Conservation (phyloP, 2,113 vertebrate species). For the Leucopternis melanops region DNA sequence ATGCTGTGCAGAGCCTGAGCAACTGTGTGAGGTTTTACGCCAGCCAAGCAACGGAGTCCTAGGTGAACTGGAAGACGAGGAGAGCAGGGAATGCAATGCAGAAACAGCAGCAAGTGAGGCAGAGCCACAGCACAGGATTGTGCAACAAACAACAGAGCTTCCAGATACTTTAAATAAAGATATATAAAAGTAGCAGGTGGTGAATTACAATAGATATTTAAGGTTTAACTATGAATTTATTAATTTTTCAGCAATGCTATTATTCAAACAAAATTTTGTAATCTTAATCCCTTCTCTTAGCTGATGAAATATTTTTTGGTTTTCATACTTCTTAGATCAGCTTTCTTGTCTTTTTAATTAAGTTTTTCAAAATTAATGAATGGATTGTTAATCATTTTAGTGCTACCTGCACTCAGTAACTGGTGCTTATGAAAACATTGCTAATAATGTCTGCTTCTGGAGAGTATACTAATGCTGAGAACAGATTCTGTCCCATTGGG, state of each 20-base stretch:
- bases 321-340: not conserved
- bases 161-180: not conserved
- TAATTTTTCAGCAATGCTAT: not conserved
- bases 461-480: not conserved
- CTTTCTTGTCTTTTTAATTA: not conserved
- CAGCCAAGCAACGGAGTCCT: not conserved
- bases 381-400: not conserved
- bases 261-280: not conserved
- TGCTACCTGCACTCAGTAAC: not conserved
- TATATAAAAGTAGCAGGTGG: not conserved
- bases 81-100: not conserved
- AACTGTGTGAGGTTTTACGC: accelerated
- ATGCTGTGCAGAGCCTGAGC: accelerated
- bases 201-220: not conserved
- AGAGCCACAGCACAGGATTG: not conserved
- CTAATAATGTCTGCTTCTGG: not conserved
- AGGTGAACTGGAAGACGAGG: not conserved
- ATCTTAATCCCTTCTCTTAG: not conserved
- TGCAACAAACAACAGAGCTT: not conserved
- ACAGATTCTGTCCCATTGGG: not conserved
- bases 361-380: not conserved
- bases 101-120: not conserved
- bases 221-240: not conserved
- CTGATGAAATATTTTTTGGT: not conserved
- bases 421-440: not conserved